Evolutionary conservation across 2,797 vertebrate species (phyloP), one percentile per base, ranked within the genome.

Genomic region (Dendrocincla tyrannina): DNA sequence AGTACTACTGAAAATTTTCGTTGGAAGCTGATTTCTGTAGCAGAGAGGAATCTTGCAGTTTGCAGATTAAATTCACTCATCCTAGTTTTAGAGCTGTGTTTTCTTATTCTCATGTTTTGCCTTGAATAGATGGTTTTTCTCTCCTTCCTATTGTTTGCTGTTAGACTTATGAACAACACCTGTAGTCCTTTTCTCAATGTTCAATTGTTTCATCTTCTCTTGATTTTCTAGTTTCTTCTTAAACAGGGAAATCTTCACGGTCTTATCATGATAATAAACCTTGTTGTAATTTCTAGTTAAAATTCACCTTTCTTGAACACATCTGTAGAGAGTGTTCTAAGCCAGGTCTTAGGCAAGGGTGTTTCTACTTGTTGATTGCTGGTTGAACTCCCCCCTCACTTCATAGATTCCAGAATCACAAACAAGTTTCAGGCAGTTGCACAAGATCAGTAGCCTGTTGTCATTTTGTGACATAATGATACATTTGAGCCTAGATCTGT

Each of bases 101-200:
- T 88, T 62, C 28, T 42, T 75, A n/a, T 67, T 72, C 8, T 49
- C 10, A 58, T 39, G 11, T 4, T 86, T 73, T 50, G 5, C 16
- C 17, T 74, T 69, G 70, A 80, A 66, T 13, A 49, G 8, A 5
- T 42, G 0, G 0, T 0, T 0, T 27, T 67, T 67, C 66, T 10
- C 18, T 66, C 17, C 27, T 74, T 78, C 14, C 0, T 39, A 13
- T 58, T n/a, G 3, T 62, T 73, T 90, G 16, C 5, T 63, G 8
- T 35, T 69, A 58, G 13, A 19, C 69, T 83, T 76, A 63, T 42
- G 52, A 83, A 60, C 2, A 33, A 69, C 46, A 69, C 37, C 20
- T 24, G 6, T 24, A 50, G 18, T 50, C 9, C 17, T 50, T 49
- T 8, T 62, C 11, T 13, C 59, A 7, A 11, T 24, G 3, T 39